phyloP scores from a whole-genome alignment of 1,140 invertebrate species.

The Branchinecta lindahli region DNA sequence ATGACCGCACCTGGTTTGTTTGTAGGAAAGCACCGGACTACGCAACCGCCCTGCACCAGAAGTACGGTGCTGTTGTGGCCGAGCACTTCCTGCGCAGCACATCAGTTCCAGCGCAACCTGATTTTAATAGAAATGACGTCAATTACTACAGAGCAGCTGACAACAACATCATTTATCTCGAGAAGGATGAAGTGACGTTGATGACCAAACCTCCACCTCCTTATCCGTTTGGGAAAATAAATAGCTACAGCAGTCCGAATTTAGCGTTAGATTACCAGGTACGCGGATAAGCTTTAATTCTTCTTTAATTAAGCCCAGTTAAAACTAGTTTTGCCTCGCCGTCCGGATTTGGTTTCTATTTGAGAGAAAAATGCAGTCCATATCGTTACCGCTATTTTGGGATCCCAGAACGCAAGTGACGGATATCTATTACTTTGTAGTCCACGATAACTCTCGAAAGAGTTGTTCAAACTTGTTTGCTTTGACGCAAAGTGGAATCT shows the following conservation, averaged over 20 bases:
- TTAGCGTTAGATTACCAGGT: slow-evolving; percentile 36
- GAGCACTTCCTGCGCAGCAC: not conserved
- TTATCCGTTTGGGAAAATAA: slow-evolving; percentile 51
- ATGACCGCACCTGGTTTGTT: not conserved
- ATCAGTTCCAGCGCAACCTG: not conserved
- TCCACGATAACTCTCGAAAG: too few species aligned
- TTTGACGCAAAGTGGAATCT: too few species aligned
- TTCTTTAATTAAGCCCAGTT: not conserved
- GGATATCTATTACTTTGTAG: too few species aligned
- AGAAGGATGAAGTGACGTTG: slow-evolving; percentile 34
- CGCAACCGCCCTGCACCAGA: slow-evolving; percentile 66
- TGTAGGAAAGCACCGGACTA: slow-evolving; percentile 63
- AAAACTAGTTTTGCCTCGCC: too few species aligned
- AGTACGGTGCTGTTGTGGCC: slow-evolving; percentile 31
- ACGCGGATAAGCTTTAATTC: not conserved
- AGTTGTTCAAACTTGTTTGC: too few species aligned
- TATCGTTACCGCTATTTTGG: too few species aligned
- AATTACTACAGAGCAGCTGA: slow-evolving; percentile 25
- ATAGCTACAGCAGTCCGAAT: slow-evolving; percentile 63
- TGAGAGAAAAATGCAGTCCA: too few species aligned
- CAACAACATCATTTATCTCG: slow-evolving; percentile 22
- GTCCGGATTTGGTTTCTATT: too few species aligned
- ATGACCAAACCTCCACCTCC: slow-evolving; percentile 60
- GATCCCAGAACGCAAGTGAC: too few species aligned
- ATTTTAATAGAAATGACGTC: slow-evolving; percentile 13